phyloP scores from a whole-genome alignment of 2,888 invertebrate species.

The Anagyrus pseudococci region DNA sequence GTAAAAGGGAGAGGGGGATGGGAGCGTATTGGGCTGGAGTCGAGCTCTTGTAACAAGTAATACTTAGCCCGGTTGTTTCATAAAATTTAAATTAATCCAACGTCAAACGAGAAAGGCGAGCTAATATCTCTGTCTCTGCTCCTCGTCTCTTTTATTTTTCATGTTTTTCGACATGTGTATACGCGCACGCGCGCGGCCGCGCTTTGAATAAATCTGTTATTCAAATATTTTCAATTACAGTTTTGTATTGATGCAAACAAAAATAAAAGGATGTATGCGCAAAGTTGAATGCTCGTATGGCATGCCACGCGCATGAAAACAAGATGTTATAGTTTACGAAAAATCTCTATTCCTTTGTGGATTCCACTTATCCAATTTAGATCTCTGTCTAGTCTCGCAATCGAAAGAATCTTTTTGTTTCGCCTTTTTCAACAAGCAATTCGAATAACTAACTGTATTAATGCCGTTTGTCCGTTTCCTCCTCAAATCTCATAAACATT shows the following conservation, averaged over 20 bases:
- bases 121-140: neutral
- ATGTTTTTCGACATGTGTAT: neutral
- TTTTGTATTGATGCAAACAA: conserved; percentile 4
- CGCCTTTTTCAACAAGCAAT: no score
- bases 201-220: conserved; percentile 22
- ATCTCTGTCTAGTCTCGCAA: neutral
- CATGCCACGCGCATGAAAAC: neutral
- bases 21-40: no score
- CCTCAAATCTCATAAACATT: no score
- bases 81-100: neutral
- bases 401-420: no score
- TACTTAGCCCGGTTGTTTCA: no score
- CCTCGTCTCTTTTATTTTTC: neutral
- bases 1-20: no score
- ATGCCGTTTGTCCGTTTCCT: no score
- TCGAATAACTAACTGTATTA: no score
- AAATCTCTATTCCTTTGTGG: neutral
- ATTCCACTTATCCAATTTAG: neutral
- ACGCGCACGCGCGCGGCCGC: neutral
- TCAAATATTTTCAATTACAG: conserved; percentile 21
- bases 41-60: no score
- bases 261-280: neutral
- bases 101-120: neutral
- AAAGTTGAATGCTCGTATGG: no score
- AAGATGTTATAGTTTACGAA: neutral